Base-by-base conservation (phyloP, 2,888 invertebrate species). In the Scaptomyza polygonia region DNA sequence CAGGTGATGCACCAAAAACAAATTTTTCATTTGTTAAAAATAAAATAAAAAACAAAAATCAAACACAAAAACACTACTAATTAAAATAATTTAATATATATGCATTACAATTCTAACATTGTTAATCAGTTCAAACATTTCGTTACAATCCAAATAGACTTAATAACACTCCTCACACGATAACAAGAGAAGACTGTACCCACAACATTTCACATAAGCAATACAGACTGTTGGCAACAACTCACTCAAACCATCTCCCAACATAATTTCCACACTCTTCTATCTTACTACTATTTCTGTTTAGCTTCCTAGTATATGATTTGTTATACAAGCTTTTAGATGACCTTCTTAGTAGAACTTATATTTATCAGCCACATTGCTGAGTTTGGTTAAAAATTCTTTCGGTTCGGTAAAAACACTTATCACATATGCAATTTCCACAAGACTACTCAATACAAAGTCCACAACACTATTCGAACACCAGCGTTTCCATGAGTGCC, bases 1-100 rank as follows among this genome's bases (percentile, higher is more conserved):
- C 92, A 92, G 92, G 92, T 92, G 92, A 92, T 88, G 89, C 90
- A 89, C 74, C 85, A 77, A 71, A 88, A 71, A 68, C 69, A 85
- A 83, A 79, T 75, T 77, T 68, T 73, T 79, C 70, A 86, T 74
- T 83, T 70, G 68, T 86, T 84, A 73, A 62, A 67, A 54, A 70
- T 68, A 45, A 47, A 21, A 45, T 61, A 58, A 59, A 58, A 59
- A 65, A 21, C 21, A 30, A 54, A 7, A 42, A 43, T 39, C 36
- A 39, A 63, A 55, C 9, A 54, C 39, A 48, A 51, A 68, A 64
- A 64, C 55, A 62, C 27, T 42, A 80, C 58, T 58, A 77, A 59
- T 53, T 65, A 57, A 72, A 48, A 66, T 72, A 76, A 61, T 48
- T 47, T 42, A 73, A 57, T 59, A 45, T 59, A 45, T 72, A 55